A percentile compares a stretch with the other conserved stretches of the same genome.
Evolutionary conservation across 2,888 invertebrate genomes (phyloP).

Genomic region (Allophyes oxyacanthae): DNA sequence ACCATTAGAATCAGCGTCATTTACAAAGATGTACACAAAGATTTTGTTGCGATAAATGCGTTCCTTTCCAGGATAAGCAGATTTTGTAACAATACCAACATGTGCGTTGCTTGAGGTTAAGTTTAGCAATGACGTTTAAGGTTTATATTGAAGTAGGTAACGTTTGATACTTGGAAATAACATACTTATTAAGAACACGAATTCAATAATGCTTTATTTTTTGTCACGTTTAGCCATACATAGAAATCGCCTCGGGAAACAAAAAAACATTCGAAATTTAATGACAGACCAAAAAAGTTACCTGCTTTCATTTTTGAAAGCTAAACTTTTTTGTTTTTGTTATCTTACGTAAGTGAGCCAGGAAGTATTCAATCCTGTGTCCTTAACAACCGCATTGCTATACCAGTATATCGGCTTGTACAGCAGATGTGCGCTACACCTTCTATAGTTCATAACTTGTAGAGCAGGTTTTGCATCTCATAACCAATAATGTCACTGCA

Average conservation of each 20-base stretch:
- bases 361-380: constrained; percentile 10
- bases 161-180: not conserved
- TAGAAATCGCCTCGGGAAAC: too few relatives aligned
- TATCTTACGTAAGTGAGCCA: constrained; percentile 5
- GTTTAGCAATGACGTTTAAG: constrained; percentile 8
- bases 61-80: constrained; percentile 14
- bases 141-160: not conserved
- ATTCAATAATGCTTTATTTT: too few relatives aligned
- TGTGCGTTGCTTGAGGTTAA: constrained; percentile 11
- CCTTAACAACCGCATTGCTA: constrained; percentile 30
- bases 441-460: constrained; percentile 25
- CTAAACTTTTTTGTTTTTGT: not conserved
- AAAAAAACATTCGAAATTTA: not conserved
- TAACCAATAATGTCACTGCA: constrained; percentile 40
- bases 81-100: constrained; percentile 27
- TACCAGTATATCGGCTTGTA: constrained; percentile 19
- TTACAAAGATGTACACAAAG: constrained; percentile 45
- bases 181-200: too few relatives aligned
- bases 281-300: not conserved
- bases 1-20: constrained; percentile 64
- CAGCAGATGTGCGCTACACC: constrained; percentile 29
- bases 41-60: constrained; percentile 26
- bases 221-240: too few relatives aligned
- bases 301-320: not conserved
- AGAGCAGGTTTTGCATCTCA: constrained; percentile 41